Conservation (phyloP, 2,113 vertebrate genomes). For the Neoarius graeffei region DNA sequence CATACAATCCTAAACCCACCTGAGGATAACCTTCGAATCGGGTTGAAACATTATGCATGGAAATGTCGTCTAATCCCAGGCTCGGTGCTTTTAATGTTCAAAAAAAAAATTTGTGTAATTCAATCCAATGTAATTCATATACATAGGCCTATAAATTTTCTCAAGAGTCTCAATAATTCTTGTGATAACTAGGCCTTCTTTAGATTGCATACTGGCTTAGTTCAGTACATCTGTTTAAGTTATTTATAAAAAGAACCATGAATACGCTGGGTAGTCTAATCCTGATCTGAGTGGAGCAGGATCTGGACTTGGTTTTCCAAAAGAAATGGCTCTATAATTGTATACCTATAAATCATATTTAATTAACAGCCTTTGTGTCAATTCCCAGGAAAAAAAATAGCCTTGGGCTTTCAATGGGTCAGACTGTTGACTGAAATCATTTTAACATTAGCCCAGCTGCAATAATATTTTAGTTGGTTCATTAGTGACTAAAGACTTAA, state of each 20-base stretch:
- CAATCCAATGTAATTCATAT: not conserved
- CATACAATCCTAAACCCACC: not conserved
- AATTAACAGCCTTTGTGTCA: not conserved
- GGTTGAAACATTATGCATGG: not conserved
- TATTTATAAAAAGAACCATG: not conserved
- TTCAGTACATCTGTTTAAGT: not conserved
- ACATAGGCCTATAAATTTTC: no score
- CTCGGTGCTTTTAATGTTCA: not conserved
- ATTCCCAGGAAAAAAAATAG: not conserved
- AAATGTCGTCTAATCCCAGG: not conserved
- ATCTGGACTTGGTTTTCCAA: not conserved
- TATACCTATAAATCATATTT: not conserved
- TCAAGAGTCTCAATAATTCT: not conserved
- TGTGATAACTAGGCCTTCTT: not conserved
- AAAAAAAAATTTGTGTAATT: not conserved
- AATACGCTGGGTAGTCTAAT: not conserved
- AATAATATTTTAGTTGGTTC: constrained; percentile 35
- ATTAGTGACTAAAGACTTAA: constrained; percentile 11
- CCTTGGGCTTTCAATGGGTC: not conserved
- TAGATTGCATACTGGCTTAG: not conserved
- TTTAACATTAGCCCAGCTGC: constrained; percentile 22
- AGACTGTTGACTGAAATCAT: constrained; percentile 23
- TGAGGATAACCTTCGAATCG: not conserved
- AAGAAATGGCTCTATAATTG: not conserved
- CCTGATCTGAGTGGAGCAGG: not conserved